Evolutionary conservation across 2,797 vertebrate species (phyloP), one percentile per base, ranked within the genome.

Genomic region (Lepus oiostolus): DNA sequence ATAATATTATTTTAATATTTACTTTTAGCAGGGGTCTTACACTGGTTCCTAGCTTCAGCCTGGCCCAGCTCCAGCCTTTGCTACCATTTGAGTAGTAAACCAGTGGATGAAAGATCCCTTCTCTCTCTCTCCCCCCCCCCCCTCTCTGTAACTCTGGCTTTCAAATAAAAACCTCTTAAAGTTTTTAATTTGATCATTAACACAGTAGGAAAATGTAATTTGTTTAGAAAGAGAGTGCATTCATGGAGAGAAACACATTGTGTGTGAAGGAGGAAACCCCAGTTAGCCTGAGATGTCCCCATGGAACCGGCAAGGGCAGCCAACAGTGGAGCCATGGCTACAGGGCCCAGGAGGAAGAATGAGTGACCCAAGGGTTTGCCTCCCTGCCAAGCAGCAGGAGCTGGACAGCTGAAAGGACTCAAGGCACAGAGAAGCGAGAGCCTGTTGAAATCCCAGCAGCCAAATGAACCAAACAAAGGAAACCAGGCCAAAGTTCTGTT

Each of bases 401-500:
- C 30, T 42, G 75, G 22, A 6, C 19, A 52, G 67, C 86, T 94
- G 65, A 95, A 93, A 95, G 86, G 76, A 80, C 62, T 28, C 67
- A 14, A 60, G 58, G 24, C 52, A 67, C 22, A 12, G 70, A 52
- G 8, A 26, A 95, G 67, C 93, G 52, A 95, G 76, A 68, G 80
- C 60, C 58, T 67, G 95, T 95, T 87, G 86, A 93, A 95, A 96
- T 38, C 47, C 89, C 95, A 84, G 26, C 67, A 67, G 72, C 70
- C 77, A 63, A 50, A 86, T 71, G 86, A 88, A 42, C 82, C 91
- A 65, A 62, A 94, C 76, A 65, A 86, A 96, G 32, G 71, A 60
- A 58, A 68, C 50, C 32, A 16, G 11, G 67, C 70, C 50, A 5
- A 58, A 32, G 4, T 19, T 54, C 77, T 75, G 68, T 63, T 50